Base-by-base conservation (phyloP, 2,797 vertebrate genomes). In the Pangasius sanitwongsei region DNA sequence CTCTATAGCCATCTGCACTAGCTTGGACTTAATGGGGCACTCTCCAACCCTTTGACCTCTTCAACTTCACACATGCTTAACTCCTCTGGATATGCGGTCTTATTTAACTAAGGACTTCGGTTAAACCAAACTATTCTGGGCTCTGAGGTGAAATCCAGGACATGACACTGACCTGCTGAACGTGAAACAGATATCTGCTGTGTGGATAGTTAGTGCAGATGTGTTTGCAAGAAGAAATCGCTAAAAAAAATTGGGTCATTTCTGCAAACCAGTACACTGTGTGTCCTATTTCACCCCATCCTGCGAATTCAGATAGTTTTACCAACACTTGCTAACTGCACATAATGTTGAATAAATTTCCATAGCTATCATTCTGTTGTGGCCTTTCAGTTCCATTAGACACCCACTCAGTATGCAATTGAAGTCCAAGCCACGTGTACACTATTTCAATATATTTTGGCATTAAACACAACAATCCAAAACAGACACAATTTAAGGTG, bases 221-320 rank as follows among this genome's bases (percentile, higher is more conserved):
- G 78, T 86, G 70, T 20, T 53, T 59, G 63, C 15, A 63, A 53
- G 15, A 86, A 34, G 25, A 55, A 9, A 28, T 28, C 7, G 44
- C 44, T 48, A 48, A 48, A 48, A 48, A 89, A 59, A 88, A 28
- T 11, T 85, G 78, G 55, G 83, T 55, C 48, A 83, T 78, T 65
- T 63, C 59, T 83, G 75, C 65, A 86, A 89, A 86, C 59, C 67
- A 85, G 70, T 81, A 69, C 48, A 50, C 86, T 25, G 57, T 69
- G 53, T 67, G 44, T 80, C 83, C 28, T 88, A 89, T 89, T 90
- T 87, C 61, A 89, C 80, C 70, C 81, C 59, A 82, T 87, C 75
- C 37, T 53, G 69, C 74, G 78, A 72, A 59, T 59, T 81, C 12
- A 65, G 44, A 85, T 48, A 53, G 53, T 87, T 74, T 65, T 63